A percentile compares a stretch with the other conserved stretches of the same genome.
Evolutionary conservation across 2,797 vertebrate species (phyloP).

Genomic region (Hoplostethus mediterraneus): DNA sequence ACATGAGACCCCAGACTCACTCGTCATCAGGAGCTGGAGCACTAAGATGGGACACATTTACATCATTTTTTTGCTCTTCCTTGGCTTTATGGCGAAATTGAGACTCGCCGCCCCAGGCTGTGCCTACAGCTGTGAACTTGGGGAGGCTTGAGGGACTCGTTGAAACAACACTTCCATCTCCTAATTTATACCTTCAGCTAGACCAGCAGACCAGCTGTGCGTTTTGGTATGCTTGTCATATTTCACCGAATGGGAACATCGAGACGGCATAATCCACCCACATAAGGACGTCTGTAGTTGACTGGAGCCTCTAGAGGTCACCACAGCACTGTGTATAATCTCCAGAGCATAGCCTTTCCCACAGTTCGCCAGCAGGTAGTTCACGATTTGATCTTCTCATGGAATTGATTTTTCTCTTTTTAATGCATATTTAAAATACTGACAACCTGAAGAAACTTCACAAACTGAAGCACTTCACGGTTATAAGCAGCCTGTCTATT

Average conservation of each 20-base stretch:
- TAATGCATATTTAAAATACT: background rate
- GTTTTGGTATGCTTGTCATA: background rate
- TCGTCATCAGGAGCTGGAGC: background rate
- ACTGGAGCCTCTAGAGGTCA: slow-evolving; percentile 63
- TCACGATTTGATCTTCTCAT: background rate
- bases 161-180: background rate
- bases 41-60: background rate
- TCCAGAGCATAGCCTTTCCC: background rate
- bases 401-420: background rate
- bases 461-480: background rate
- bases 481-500: background rate
- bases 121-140: background rate
- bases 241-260: background rate
- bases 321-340: slow-evolving; percentile 48
- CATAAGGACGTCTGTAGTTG: background rate
- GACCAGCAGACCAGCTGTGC: background rate
- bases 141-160: background rate
- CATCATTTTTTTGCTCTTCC: background rate
- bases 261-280: background rate
- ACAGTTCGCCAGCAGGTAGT: background rate
- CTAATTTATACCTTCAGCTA: background rate
- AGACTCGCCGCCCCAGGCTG: background rate
- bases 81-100: background rate
- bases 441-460: background rate
- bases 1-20: background rate